Base-by-base conservation (phyloP, 2,113 vertebrate species). In the Illadopsis cleaveri region DNA sequence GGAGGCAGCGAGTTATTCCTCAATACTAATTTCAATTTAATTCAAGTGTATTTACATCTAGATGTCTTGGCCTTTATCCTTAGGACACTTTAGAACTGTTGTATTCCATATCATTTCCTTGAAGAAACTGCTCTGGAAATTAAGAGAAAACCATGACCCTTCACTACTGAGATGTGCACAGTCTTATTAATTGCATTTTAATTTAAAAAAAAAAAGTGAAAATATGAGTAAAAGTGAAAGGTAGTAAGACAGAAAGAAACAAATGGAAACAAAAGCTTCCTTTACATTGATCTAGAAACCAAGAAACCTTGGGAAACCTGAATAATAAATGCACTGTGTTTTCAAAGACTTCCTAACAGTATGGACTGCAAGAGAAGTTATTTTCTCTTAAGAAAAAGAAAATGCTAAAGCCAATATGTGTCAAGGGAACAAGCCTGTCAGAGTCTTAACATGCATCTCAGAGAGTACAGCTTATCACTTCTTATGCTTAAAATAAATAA, bases 1-100 rank as follows among this genome's bases (percentile, higher is more conserved):
- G 50, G 30, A 92, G 21, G 8, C 2, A 1, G 23, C 0, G 0
- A 85, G 30, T 60, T 56, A 51, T 38, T 40, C 16, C 12, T 7
- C n/a, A 69, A 6, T 1, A 79, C 10, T 23, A n/a, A 31, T 71
- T 75, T 18, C 7, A 60, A 11, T 72, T 72, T 76, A 51, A 47
- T 51, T 82, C 25, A 47, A 20, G 24, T 44, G 21, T 44, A 33
- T 87, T 87, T 81, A 66, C 53, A 25, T 33, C 33, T 58, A 48
- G 28, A 27, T 47, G 28, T 25, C 30, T 75, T 79, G 30, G 30
- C 11, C 25, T 90, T 37, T 37, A 2, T 45, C 53, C 21, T 76
- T 44, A 51, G 22, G 21, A 37, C 3, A 14, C 27, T 82, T 91
- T 66, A 58, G 13, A 53, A 27, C 51, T 53, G 5, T 35, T 69